Percentiles rank a stretch among this genome's conserved stretches.
phyloP scores from a whole-genome alignment of 1,140 invertebrate genomes.

The Colletes latitarsis region DNA sequence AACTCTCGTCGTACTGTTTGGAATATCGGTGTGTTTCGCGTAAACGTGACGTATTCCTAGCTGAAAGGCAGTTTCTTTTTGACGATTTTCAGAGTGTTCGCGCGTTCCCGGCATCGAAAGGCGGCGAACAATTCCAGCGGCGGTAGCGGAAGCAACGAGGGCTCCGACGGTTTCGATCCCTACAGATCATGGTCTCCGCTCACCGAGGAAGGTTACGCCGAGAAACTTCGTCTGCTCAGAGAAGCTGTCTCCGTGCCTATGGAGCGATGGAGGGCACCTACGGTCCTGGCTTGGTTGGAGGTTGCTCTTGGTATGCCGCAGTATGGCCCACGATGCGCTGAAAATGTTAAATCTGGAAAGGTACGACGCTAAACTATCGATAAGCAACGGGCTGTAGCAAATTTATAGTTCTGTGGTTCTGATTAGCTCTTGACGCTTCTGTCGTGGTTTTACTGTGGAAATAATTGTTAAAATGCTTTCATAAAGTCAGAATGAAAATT shows the following conservation, averaged over 20 bases:
- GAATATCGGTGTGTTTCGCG: neutral
- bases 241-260: constrained; percentile 94
- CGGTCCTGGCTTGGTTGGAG: constrained; percentile 96
- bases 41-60: constrained; percentile 25
- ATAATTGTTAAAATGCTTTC: too few species aligned
- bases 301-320: constrained; percentile 96
- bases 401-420: too few species aligned
- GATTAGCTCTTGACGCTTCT: too few species aligned
- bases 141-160: constrained; percentile 79
- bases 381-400: neutral
- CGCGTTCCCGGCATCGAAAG: constrained; percentile 90
- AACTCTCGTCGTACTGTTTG: neutral
- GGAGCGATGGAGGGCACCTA: constrained; percentile 94
- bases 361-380: constrained; percentile 76
- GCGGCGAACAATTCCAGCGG: constrained; percentile 79
- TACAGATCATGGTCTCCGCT: constrained; percentile 88
- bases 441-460: too few species aligned
- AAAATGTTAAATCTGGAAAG: constrained; percentile 97
- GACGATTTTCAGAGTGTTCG: constrained; percentile 86
- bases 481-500: too few species aligned
- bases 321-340: constrained; percentile 92
- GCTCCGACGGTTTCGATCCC: constrained; percentile 79
- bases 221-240: constrained; percentile 89
- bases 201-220: constrained; percentile 91
- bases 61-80: constrained; percentile 10